These are phyloP conservation scores for Pseudopipra pipra DNA, from an alignment of 2,113 vertebrate species.

Conservation along the genomic window DNA sequence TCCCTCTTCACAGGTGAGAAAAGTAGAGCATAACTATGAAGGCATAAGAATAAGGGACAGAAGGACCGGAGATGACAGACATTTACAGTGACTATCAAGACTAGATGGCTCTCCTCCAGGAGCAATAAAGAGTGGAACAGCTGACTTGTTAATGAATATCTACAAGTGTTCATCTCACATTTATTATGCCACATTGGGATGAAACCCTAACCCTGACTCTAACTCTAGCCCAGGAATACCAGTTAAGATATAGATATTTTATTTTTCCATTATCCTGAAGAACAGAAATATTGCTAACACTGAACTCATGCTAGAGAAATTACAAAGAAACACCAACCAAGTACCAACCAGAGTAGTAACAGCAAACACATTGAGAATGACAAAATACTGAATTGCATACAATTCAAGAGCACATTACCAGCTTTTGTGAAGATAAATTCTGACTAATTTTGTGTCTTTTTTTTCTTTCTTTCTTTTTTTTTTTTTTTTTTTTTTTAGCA, in stretches of 20 bases:
- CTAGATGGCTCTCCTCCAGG: background rate
- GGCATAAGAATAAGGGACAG: background rate
- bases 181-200: background rate
- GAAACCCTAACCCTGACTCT: background rate
- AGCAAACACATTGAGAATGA: background rate
- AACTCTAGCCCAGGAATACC: background rate
- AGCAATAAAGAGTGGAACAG: background rate
- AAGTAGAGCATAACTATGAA: background rate
- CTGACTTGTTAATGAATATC: conserved; percentile 24
- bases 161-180: conserved; percentile 10
- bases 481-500: background rate
- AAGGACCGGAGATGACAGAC: background rate
- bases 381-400: background rate
- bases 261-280: background rate
- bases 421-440: background rate
- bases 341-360: background rate
- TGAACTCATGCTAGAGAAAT: background rate
- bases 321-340: background rate
- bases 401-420: background rate
- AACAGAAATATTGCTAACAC: background rate
- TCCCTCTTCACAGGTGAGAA: background rate
- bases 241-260: background rate
- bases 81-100: background rate
- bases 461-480: background rate
- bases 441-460: background rate